Evolutionary conservation across 1,140 invertebrate species (phyloP).

Genomic region (Megathymus violae): DNA sequence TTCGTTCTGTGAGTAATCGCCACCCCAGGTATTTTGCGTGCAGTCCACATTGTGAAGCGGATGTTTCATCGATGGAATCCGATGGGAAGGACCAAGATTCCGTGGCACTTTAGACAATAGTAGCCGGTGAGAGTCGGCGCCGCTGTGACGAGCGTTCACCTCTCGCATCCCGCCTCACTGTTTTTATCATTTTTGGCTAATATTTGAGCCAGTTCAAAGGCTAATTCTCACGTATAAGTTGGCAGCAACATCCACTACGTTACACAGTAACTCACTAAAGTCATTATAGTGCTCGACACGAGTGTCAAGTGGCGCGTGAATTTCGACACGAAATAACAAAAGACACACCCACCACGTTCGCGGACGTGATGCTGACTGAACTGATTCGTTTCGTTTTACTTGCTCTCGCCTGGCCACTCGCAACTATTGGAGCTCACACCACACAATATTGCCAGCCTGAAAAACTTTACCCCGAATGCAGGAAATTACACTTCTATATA

Average conservation of each 20-base stretch:
- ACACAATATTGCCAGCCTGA: constrained; percentile 53
- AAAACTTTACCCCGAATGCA: constrained; percentile 41
- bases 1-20: constrained; percentile 59
- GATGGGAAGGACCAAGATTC: constrained; percentile 81
- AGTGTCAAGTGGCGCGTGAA: constrained; percentile 76
- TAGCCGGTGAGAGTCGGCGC: constrained; percentile 79
- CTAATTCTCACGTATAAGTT: constrained; percentile 54
- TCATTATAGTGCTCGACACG: constrained; percentile 69
- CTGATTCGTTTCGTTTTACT: constrained; percentile 50
- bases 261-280: constrained; percentile 64
- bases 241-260: constrained; percentile 62
- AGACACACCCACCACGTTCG: constrained; percentile 60
- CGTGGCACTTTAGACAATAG: constrained; percentile 80
- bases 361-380: constrained; percentile 80
- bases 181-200: constrained; percentile 48
- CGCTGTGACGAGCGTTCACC: constrained; percentile 80
- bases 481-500: background rate
- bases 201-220: constrained; percentile 34
- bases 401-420: constrained; percentile 63
- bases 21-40: constrained; percentile 57
- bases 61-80: constrained; percentile 76
- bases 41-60: constrained; percentile 61
- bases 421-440: constrained; percentile 67
- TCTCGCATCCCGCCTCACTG: constrained; percentile 69
- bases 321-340: constrained; percentile 44